A percentile compares a stretch with the other conserved stretches of the same genome.
Evolutionary conservation across 2,113 vertebrate species (phyloP).

Genomic region (Trochalopteron elliotii): DNA sequence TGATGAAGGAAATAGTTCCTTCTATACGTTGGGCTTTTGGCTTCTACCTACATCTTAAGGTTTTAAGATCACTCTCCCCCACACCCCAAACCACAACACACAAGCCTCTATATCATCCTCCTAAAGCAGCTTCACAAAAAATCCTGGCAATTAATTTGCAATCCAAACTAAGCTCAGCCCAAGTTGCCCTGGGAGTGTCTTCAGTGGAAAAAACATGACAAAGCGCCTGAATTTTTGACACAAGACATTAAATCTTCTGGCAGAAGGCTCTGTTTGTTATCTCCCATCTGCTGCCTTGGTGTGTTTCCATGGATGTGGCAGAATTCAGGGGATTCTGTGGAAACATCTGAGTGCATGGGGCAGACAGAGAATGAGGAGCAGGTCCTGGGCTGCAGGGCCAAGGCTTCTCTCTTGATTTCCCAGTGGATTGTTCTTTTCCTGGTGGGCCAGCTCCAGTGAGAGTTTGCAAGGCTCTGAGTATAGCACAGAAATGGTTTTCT

Average conservation of each 20-base stretch:
- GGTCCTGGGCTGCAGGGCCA: background rate
- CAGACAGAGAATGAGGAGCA: background rate
- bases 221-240: background rate
- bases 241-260: background rate
- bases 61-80: background rate
- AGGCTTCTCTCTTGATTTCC: background rate
- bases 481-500: background rate
- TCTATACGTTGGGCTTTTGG: background rate
- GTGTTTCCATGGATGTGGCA: background rate
- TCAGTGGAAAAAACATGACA: background rate
- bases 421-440: background rate
- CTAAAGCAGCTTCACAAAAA: background rate
- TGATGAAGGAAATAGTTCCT: background rate
- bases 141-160: background rate
- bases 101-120: background rate
- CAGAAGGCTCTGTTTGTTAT: conserved; percentile 11
- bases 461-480: background rate
- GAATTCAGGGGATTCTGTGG: background rate
- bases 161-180: background rate
- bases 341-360: background rate
- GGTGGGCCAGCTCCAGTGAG: background rate
- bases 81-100: background rate
- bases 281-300: conserved; percentile 38
- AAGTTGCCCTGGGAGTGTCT: background rate
- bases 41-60: background rate